A percentile compares a stretch with the other conserved stretches of the same genome.
Conservation (phyloP, 1,140 invertebrate species). For the Dendroctonus ponderosae region DNA sequence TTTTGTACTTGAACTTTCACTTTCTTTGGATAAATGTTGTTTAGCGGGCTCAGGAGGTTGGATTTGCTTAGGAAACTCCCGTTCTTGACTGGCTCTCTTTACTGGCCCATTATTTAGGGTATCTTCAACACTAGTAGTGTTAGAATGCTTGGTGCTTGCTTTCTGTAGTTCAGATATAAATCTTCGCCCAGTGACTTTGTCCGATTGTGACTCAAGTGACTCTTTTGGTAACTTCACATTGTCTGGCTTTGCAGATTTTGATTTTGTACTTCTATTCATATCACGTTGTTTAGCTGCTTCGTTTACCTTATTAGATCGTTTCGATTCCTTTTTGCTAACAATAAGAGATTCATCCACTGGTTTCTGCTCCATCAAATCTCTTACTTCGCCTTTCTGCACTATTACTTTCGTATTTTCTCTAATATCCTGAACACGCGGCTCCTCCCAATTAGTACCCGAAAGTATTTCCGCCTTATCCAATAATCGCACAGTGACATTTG, state of each 20-base stretch:
- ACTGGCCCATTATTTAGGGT: neutral
- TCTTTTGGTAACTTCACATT: neutral
- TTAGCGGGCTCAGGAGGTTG: no score
- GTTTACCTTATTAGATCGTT: neutral
- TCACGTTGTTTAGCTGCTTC: slow-evolving; percentile 1
- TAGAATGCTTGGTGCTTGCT: no score
- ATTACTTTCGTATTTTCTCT: slow-evolving; percentile 23
- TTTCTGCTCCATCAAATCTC: slow-evolving; percentile 17
- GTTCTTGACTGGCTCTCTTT: neutral
- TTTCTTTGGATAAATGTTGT: neutral
- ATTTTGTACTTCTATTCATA: neutral
- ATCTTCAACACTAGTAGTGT: neutral
- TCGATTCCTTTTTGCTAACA: neutral
- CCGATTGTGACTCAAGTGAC: neutral
- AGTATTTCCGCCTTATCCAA: slow-evolving; percentile 21
- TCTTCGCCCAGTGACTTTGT: no score
- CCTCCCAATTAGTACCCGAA: slow-evolving; percentile 17
- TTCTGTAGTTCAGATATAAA: no score
- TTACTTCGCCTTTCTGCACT: slow-evolving; percentile 17
- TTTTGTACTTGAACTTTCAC: neutral
- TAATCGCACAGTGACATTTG: slow-evolving; percentile 42
- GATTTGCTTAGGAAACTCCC: neutral
- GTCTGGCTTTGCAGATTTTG: neutral
- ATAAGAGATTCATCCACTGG: neutral
- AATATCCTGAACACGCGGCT: slow-evolving; percentile 23